Evolutionary conservation across 2,797 vertebrate genomes (phyloP).

Genomic region (Pogoniulus pusillus): DNA sequence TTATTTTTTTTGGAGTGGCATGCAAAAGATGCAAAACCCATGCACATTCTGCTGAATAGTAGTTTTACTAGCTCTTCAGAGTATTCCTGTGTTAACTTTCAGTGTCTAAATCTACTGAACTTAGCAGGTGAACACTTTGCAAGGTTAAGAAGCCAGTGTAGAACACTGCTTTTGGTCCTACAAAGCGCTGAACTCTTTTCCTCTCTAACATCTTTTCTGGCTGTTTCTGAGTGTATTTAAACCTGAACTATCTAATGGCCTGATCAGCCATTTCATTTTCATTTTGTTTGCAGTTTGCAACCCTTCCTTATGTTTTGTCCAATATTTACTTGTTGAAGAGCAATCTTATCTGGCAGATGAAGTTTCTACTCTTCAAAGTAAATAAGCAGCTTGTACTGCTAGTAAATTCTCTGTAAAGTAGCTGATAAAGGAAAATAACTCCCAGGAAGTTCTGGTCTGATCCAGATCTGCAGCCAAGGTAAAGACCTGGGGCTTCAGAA

Average conservation of each 20-base stretch:
- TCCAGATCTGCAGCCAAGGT: constrained; percentile 21
- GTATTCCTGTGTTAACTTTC: background rate
- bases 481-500: constrained; percentile 7
- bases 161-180: background rate
- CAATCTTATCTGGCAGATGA: constrained; percentile 46
- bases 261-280: constrained; percentile 37
- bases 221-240: background rate
- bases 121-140: background rate
- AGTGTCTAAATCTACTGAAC: background rate
- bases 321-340: background rate
- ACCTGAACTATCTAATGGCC: background rate
- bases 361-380: constrained; percentile 35
- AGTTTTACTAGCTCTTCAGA: background rate
- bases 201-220: background rate
- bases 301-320: background rate
- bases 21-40: background rate
- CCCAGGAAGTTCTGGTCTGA: constrained; percentile 31
- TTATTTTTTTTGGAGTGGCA: background rate
- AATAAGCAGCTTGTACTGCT: background rate
- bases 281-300: constrained; percentile 20
- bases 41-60: background rate
- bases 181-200: background rate
- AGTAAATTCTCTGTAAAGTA: constrained; percentile 33
- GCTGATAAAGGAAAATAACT: constrained; percentile 42
- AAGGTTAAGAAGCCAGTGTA: background rate